phyloP scores from a whole-genome alignment of 2,888 invertebrate species.

The Hypomecis punctinalis region DNA sequence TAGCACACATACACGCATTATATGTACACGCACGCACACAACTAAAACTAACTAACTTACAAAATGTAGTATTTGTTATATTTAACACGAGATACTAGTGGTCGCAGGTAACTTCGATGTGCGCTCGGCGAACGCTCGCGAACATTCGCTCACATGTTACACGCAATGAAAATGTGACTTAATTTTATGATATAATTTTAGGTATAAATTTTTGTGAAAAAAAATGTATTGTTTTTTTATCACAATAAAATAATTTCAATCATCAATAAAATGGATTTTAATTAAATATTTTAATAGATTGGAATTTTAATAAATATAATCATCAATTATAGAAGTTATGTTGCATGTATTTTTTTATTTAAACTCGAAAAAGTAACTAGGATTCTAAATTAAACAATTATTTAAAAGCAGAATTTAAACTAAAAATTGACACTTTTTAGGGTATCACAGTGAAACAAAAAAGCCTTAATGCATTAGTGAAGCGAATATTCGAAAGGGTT shows the following conservation, averaged over 20 bases:
- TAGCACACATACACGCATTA: constrained; percentile 7
- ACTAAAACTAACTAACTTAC: constrained; percentile 16
- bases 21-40: constrained; percentile 17
- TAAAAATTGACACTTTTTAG: no score
- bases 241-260: no score
- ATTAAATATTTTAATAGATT: no score
- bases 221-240: neutral
- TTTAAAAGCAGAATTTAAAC: no score
- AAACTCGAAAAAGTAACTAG: no score
- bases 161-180: neutral
- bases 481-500: neutral
- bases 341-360: no score
- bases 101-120: constrained; percentile 2
- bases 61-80: constrained; percentile 5
- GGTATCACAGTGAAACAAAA: neutral
- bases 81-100: constrained; percentile 5
- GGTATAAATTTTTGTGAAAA: no score
- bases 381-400: no score
- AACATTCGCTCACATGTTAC: neutral
- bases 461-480: neutral
- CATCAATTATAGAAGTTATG: no score
- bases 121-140: constrained; percentile 10
- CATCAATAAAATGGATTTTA: no score
- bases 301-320: no score
- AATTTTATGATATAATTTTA: no score